A percentile compares a stretch with the other conserved stretches of the same genome.
phyloP scores from a whole-genome alignment of 2,797 vertebrate species.

The Clarias platycephalus region DNA sequence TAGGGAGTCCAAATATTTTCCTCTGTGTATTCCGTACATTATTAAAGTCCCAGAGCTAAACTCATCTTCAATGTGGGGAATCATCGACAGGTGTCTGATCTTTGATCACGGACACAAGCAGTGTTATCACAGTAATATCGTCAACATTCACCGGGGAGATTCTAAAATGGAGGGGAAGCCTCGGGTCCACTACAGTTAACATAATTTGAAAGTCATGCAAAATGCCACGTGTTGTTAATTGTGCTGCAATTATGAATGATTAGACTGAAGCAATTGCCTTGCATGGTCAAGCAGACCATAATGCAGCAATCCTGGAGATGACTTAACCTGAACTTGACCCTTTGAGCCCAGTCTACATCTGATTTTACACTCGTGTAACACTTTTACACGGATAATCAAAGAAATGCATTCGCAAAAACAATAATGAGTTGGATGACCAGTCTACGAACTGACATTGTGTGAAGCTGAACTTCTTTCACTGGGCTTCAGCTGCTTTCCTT shows the following conservation, averaged over 20 bases:
- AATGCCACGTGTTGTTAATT: conserved; percentile 54
- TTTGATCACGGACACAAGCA: conserved; percentile 29
- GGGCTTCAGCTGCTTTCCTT: conserved; percentile 27
- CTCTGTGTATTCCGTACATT: conserved; percentile 34
- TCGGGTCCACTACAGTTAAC: conserved; percentile 27
- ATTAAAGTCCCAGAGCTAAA: conserved; percentile 37
- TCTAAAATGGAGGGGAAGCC: conserved; percentile 45
- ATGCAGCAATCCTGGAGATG: conserved; percentile 27
- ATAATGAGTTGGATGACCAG: conserved; percentile 16
- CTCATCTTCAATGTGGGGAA: conserved; percentile 29
- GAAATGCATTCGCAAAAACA: conserved; percentile 19
- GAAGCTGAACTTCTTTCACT: conserved; percentile 16
- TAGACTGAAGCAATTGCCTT: conserved; percentile 51
- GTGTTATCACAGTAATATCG: conserved; percentile 1
- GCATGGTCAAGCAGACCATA: conserved; percentile 34
- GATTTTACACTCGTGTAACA: conserved; percentile 24
- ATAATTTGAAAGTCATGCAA: conserved; percentile 56
- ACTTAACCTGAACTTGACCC: conserved; percentile 46
- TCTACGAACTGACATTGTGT: conserved; percentile 19
- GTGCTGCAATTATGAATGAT: conserved; percentile 50
- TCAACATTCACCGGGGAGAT: conserved; percentile 17
- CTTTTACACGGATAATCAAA: conserved; percentile 19
- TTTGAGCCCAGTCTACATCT: conserved; percentile 14
- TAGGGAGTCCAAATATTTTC: conserved; percentile 30
- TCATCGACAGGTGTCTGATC: conserved; percentile 42